Conservation (phyloP, 2,113 vertebrate species). For the Misgurnus mizolepis region DNA sequence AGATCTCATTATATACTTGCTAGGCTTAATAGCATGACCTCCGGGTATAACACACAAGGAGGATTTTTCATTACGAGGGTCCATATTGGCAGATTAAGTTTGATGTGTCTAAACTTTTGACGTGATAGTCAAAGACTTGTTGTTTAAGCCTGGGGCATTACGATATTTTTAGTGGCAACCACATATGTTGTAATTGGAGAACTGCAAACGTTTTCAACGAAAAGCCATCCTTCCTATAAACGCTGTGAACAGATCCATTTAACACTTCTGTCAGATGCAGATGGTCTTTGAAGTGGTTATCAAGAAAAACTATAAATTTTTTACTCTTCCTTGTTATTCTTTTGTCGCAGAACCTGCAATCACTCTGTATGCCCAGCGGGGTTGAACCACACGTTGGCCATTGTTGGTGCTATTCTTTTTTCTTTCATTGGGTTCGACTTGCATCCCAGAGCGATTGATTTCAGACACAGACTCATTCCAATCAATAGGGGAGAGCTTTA, state of each 20-base stretch:
- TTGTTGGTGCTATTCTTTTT: conserved; percentile 44
- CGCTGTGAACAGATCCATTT: not conserved
- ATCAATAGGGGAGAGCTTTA: conserved; percentile 64
- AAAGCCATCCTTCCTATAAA: too few relatives aligned
- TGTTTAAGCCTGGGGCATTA: not conserved
- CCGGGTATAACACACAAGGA: not conserved
- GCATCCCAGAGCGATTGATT: conserved; percentile 69
- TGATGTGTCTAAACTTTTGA: conserved; percentile 39
- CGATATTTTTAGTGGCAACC: conserved; percentile 14
- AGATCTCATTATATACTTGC: conserved; percentile 38
- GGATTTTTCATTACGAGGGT: not conserved
- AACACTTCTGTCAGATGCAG: not conserved
- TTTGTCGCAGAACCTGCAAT: conserved; percentile 60
- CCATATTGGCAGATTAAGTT: conserved; percentile 20
- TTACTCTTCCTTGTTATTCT: not conserved
- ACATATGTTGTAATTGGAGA: conserved; percentile 13
- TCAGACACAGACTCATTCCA: conserved; percentile 61
- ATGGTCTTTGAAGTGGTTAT: not conserved
- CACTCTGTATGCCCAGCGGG: conserved; percentile 54
- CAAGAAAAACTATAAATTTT: not conserved
- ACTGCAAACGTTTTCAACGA: not conserved
- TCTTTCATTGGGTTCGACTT: conserved; percentile 54
- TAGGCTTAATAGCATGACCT: conserved; percentile 28
- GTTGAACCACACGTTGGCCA: conserved; percentile 49
- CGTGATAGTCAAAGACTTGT: not conserved